Evolutionary conservation across 2,888 invertebrate genomes (phyloP).

Genomic region (Nebria brevicollis): DNA sequence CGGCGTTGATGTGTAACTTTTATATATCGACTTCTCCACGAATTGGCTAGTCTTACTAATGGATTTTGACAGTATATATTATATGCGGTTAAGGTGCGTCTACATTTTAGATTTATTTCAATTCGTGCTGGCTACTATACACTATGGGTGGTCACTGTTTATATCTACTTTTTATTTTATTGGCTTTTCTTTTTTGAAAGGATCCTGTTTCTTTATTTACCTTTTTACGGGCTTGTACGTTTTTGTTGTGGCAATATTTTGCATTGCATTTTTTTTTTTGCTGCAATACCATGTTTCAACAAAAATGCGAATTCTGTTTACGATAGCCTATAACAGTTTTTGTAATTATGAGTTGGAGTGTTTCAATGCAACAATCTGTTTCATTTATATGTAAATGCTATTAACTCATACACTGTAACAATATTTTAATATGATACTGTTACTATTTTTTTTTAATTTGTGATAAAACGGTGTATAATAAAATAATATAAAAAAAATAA

Average conservation of each 20-base stretch:
- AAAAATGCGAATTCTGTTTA: neutral
- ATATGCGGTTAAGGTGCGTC: too few relatives aligned
- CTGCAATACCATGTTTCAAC: neutral
- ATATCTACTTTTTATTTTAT: too few relatives aligned
- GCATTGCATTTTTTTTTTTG: neutral
- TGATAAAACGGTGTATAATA: neutral
- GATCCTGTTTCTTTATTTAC: neutral
- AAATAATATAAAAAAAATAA: neutral
- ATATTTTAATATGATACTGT: too few relatives aligned
- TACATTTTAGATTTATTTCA: neutral
- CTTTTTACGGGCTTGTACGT: neutral
- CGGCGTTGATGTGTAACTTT: neutral
- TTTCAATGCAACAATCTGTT: neutral
- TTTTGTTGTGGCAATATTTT: neutral
- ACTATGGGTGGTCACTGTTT: neutral
- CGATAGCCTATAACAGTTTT: neutral
- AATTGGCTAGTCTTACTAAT: neutral
- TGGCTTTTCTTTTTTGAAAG: neutral
- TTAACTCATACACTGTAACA: too few relatives aligned
- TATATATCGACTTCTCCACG: neutral
- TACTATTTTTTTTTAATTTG: too few relatives aligned
- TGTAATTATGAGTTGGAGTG: neutral
- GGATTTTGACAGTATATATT: neutral
- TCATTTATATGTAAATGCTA: neutral
- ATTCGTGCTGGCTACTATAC: neutral